phyloP scores from a whole-genome alignment of 35 echinoderm and acorn worm species.

The Apostichopus californicus region DNA sequence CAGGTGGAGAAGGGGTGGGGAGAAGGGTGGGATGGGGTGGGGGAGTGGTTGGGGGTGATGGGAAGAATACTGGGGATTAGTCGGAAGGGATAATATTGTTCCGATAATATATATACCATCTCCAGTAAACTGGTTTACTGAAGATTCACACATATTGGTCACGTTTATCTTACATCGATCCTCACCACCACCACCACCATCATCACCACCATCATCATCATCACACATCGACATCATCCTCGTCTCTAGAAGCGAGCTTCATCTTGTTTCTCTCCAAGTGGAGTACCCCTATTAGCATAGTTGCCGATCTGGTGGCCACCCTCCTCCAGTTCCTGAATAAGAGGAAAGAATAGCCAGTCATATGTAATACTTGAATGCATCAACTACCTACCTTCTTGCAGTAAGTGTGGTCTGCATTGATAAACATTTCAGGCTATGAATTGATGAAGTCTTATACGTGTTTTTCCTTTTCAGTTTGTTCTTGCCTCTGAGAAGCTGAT shows the following conservation, averaged over 20 bases:
- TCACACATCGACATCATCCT: background rate
- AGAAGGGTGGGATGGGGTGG: background rate
- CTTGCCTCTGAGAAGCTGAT: too few species aligned
- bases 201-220: background rate
- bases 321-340: background rate
- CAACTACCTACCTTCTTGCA: too few species aligned
- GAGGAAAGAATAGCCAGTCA: background rate
- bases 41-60: background rate
- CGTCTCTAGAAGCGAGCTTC: background rate
- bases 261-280: background rate
- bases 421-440: too few species aligned
- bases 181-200: background rate
- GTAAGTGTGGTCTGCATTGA: too few species aligned
- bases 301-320: background rate
- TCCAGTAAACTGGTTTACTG: background rate
- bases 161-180: background rate
- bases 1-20: too few species aligned
- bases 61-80: too few species aligned
- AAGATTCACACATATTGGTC: background rate
- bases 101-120: background rate
- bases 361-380: too few species aligned
- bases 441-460: too few species aligned
- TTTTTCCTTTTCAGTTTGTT: too few species aligned
- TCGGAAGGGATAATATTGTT: too few species aligned
- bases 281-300: background rate